Percentiles rank a stretch among this genome's conserved stretches.
phyloP scores from a whole-genome alignment of 2,113 vertebrate genomes.

The Oryzias melastigma region DNA sequence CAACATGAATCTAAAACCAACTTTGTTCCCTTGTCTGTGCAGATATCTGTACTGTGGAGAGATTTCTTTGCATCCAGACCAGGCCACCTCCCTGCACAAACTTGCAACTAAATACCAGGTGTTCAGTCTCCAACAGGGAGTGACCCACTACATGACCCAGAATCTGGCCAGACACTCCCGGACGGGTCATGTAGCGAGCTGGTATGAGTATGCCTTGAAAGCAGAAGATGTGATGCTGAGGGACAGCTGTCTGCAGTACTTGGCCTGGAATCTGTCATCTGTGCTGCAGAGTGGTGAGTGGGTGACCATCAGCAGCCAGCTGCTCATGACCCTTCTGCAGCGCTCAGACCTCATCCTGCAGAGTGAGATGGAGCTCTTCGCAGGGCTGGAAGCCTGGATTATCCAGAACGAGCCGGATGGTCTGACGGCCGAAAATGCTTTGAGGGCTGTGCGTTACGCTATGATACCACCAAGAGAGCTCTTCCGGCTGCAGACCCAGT shows the following conservation, averaged over 20 bases:
- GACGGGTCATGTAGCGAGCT: constrained; percentile 86
- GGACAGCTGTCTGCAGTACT: constrained; percentile 88
- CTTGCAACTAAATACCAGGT: constrained; percentile 89
- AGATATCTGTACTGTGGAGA: constrained; percentile 96
- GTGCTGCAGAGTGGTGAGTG: constrained; percentile 85
- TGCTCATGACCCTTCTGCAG: constrained; percentile 85
- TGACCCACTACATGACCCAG: constrained; percentile 89
- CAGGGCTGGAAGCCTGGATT: constrained; percentile 87
- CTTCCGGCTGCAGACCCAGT: constrained; percentile 90
- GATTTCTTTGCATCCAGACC: constrained; percentile 83
- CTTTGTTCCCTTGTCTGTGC: constrained; percentile 19
- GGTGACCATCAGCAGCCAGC: constrained; percentile 80
- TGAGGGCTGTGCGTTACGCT: constrained; percentile 88
- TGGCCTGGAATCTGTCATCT: constrained; percentile 92
- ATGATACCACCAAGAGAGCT: constrained; percentile 92
- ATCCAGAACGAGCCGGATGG: constrained; percentile 76
- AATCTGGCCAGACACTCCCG: constrained; percentile 84
- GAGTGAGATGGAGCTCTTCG: constrained; percentile 89
- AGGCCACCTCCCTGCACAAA: constrained; percentile 87
- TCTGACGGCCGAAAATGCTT: constrained; percentile 78
- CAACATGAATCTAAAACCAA: background rate
- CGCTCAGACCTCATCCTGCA: constrained; percentile 91
- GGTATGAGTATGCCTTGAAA: constrained; percentile 89
- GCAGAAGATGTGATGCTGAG: constrained; percentile 78
- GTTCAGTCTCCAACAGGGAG: constrained; percentile 81